These are phyloP conservation scores for Temnothorax ravouxi DNA, from an alignment of 2,888 invertebrate species.

Conservation along the genomic window DNA sequence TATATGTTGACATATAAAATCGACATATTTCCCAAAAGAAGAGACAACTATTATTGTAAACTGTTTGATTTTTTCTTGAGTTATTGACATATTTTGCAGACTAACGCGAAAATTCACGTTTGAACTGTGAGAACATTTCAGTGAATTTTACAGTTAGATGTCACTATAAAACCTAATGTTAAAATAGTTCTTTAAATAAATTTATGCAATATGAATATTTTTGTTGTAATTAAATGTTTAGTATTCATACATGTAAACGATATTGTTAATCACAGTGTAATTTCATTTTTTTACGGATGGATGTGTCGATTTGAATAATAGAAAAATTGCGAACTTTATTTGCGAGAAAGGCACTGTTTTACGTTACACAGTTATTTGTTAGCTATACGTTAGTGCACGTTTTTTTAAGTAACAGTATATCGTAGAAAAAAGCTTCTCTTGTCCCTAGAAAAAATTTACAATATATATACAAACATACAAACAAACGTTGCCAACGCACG, in stretches of 20 bases:
- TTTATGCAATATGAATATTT: background rate
- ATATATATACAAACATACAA: background rate
- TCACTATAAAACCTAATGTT: background rate
- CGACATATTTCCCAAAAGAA: background rate
- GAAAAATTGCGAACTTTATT: background rate
- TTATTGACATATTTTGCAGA: constrained; percentile 13
- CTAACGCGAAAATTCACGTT: background rate
- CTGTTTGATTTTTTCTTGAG: background rate
- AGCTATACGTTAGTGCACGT: background rate
- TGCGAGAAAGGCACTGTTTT: background rate
- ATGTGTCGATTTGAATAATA: background rate
- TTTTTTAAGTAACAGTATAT: background rate
- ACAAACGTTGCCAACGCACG: background rate
- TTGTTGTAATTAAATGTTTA: background rate
- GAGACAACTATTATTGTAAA: background rate
- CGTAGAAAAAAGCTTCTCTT: background rate
- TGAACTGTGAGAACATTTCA: background rate
- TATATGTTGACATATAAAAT: background rate
- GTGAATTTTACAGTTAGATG: background rate
- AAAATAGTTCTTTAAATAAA: background rate
- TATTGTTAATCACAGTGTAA: background rate
- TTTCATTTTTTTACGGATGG: background rate
- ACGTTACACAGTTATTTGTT: background rate
- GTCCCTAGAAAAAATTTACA: background rate
- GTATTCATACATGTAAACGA: background rate